Evolutionary conservation across 2,113 vertebrate genomes (phyloP).

Genomic region (Anolis carolinensis): DNA sequence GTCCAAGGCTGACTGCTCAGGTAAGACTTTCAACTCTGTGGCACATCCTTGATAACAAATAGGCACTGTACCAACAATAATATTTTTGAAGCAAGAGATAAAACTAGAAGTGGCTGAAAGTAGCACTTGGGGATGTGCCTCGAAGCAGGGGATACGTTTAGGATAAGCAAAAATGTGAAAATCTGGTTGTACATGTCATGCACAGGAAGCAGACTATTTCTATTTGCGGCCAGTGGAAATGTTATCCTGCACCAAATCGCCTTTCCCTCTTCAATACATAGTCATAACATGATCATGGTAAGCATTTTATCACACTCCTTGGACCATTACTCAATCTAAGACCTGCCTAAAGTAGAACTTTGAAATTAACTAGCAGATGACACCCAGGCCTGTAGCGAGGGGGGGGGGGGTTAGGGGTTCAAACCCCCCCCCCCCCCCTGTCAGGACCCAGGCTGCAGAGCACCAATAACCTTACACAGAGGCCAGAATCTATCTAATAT

Average conservation of each 20-base stretch:
- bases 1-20: fast-evolving
- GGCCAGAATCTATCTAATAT: too few species aligned
- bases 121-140: too few species aligned
- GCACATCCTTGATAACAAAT: background rate
- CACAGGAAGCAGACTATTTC: background rate
- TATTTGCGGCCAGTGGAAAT: background rate
- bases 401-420: too few species aligned
- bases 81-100: conserved; percentile 1
- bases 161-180: background rate
- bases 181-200: background rate
- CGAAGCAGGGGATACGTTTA: too few species aligned
- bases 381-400: too few species aligned
- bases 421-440: too few species aligned
- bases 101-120: background rate
- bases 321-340: background rate
- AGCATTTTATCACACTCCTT: background rate
- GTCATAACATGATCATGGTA: background rate
- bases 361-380: background rate
- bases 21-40: background rate
- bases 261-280: background rate
- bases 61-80: fast-evolving
- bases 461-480: too few species aligned
- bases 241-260: background rate
- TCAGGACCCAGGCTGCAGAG: too few species aligned
- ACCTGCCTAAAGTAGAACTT: background rate